Base-by-base conservation (phyloP, 2,797 vertebrate genomes). In the Lates japonicus region DNA sequence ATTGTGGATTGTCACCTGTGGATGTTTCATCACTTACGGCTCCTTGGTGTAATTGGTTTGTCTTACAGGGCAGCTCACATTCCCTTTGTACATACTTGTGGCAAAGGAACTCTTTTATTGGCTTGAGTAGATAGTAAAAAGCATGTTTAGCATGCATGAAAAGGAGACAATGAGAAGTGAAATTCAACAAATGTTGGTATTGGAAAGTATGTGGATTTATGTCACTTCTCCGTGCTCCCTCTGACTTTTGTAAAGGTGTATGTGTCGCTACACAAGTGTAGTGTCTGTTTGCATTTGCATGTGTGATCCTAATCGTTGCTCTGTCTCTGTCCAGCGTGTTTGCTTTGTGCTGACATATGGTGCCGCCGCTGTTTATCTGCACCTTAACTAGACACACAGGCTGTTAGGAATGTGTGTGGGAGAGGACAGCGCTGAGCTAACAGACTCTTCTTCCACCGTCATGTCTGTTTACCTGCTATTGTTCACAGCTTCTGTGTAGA, bases 381-480 rank as follows among this genome's bases (percentile, higher is more conserved):
- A 74, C 87, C 85, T 83, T 80, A 66, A 87, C 77, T 65, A 83
- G 83, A 91, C 86, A 85, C 84, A 68, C 79, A 51, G 79, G 66
- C 82, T 65, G 64, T 29, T 12, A 76, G 89, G 88, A 90, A 90
- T 90, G 89, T 78, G 85, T 81, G 88, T 83, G 86, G 81, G 90
- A 90, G 90, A 85, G 51, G 66, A 90, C 85, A 76, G 69, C 63
- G 37, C 74, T 71, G 83, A 79, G 83, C 86, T 78, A 81, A 87
- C 90, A 82, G 72, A 81, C 76, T 85, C 86, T 72, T 90, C 86
- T 82, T 82, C 84, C 80, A 83, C 46, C 55, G 42, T 71, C 84
- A 60, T 80, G 70, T 90, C 81, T 90, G 87, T 94, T 93, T 93
- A 91, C 89, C 83, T 88, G 82, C 85, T 31, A 89, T 93, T 93